Base-by-base conservation (phyloP, 2,888 invertebrate species). In the Chaetogeoica ovagalla region DNA sequence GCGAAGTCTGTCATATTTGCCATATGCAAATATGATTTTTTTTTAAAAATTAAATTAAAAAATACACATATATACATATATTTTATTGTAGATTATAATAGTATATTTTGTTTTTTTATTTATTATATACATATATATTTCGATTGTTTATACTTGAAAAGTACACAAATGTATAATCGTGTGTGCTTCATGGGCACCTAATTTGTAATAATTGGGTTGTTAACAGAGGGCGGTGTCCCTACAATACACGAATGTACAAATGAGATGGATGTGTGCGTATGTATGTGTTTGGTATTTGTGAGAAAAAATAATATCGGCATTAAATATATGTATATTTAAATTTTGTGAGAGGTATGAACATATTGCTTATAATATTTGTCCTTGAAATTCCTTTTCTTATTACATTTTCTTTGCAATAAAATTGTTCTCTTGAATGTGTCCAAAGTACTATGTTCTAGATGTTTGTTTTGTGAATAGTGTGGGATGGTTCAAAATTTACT, bases 101-200 rank as follows among this genome's bases (percentile, higher is more conserved):
- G 59, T 68, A 30, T 30, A 30, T 71, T 37, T 57, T 79, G 52
- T 65, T 71, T 39, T 79, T 23, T 66, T 55, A 21, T 74, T 55
- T 63, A 15, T 52, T 48, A 48, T 48, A 48, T 48, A 48, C 48
- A 48, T 48, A 48, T 48, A 48, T 55, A 74, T 59, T 48, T 71
- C 57, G 70, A 79, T 79, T 79, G 79, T 79, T 79, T 79, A 79
- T 79, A 79, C 79, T 79, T 79, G 79, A 79, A 71, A 71, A 71
- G 70, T 71, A 57, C 70, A 79, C 79, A 70, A 63, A 70, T 79
- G 79, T 79, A 79, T 79, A 79, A 43, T 79, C 79, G 71, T 79
- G n/a, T n/a, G 79, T 79, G 79, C 79, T 79, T 71, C 71, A 71
- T 39, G 71, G 79, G 79, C 79, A 79, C 79, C 79, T 71, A 69